Base-by-base conservation (phyloP, 2,888 invertebrate genomes). In the Acanthosoma haemorrhoidale region DNA sequence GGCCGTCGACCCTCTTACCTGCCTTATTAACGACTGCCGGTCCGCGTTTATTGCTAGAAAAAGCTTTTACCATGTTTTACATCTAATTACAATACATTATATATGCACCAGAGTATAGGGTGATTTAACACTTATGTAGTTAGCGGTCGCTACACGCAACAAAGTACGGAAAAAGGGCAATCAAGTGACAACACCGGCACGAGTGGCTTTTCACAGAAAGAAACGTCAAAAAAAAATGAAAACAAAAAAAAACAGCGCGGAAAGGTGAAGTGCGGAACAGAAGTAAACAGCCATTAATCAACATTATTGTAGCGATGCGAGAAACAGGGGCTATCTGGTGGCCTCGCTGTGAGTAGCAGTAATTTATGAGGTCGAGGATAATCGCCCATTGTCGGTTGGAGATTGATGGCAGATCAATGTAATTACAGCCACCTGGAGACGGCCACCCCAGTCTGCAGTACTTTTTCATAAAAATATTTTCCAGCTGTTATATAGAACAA, bases 291-390 rank as follows among this genome's bases (percentile, higher is more conserved):
- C 25, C 60, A 60, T 60, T 34, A 60, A 34, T 60, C 60, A 60
- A 21, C 13, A 60, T 60, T 60, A 60, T 60, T 60, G 60, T 34
- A 59, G 32, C 16, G 59, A 59, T 59, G 59, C 59, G 32, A 18
- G 60, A 60, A 34, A 60, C 60, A 34, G 60, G 21, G 32, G 18
- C 60, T 60, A 60, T 60, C 60, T 34, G 59, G 60, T 34, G 13
- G 60, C 34, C 32, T 13, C 13, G 21, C 11, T n/a, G 18, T 18
- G 18, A 60, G 32, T 34, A 59, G 31, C 36, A 15, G 60, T 60
- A 60, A 60, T 60, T 60, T 60, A 60, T 60, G 60, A 34, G 36
- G 34, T 32, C 21, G 18, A 16, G 32, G 60, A 60, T 60, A 60
- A 60, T 60, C 32, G 60, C 34, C 60, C 21, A 60, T 60, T 60